These are phyloP conservation scores for Whitmania pigra DNA, from an alignment of 1,140 invertebrate species.

Conservation along the genomic window DNA sequence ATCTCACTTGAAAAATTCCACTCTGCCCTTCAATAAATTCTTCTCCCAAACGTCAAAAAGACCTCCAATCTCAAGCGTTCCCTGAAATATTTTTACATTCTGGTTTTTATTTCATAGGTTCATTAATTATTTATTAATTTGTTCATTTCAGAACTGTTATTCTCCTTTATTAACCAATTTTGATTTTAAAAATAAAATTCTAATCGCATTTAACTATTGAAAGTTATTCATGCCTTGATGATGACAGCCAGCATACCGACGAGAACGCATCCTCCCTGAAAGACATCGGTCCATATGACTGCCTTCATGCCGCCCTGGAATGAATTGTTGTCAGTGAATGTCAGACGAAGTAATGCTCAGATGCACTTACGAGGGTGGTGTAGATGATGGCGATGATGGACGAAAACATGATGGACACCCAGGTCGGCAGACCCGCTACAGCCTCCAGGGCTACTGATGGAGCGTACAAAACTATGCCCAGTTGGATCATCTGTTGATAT, in stretches of 20 bases:
- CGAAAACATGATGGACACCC: background rate
- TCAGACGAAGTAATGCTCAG: too few relatives aligned
- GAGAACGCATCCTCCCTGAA: conserved; percentile 34
- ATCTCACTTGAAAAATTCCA: conserved; percentile 56
- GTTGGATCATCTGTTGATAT: background rate
- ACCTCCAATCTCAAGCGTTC: conserved; percentile 52
- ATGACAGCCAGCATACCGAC: conserved; percentile 23
- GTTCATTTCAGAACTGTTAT: too few relatives aligned
- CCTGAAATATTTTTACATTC: conserved; percentile 37
- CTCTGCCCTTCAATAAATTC: conserved; percentile 51
- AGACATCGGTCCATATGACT: conserved; percentile 38
- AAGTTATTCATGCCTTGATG: conserved; percentile 7
- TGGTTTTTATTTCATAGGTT: too few relatives aligned
- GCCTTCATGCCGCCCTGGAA: conserved; percentile 35
- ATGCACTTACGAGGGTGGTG: conserved; percentile 13
- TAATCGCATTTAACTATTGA: too few relatives aligned
- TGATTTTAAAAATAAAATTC: too few relatives aligned
- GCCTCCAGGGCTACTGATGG: conserved; percentile 15
- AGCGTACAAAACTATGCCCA: conserved; percentile 19
- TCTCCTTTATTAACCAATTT: too few relatives aligned
- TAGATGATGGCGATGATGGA: conserved; percentile 13
- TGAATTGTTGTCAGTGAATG: too few relatives aligned
- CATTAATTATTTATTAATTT: too few relatives aligned
- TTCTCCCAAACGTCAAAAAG: conserved; percentile 54
- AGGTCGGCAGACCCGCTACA: background rate